A percentile compares a stretch with the other conserved stretches of the same genome.
These are phyloP conservation scores for Tragopan temminckii DNA, from an alignment of 2,797 vertebrate species.

Conservation along the genomic window DNA sequence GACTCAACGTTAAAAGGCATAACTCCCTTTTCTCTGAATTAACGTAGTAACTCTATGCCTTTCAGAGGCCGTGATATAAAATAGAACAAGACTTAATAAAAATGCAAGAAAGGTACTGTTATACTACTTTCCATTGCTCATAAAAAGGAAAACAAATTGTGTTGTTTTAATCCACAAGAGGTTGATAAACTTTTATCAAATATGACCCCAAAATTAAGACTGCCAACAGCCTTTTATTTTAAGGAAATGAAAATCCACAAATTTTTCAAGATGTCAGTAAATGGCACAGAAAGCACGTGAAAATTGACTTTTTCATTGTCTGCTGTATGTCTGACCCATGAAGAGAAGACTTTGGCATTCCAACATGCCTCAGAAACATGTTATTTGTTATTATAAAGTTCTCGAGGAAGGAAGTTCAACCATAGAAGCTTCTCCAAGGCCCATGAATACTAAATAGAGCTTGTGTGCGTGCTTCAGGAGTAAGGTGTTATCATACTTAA, in stretches of 20 bases:
- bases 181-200: background rate
- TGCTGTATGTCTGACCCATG: background rate
- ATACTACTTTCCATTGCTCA: background rate
- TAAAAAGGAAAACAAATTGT: background rate
- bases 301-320: background rate
- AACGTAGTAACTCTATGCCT: background rate
- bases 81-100: rapidly evolving
- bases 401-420: background rate
- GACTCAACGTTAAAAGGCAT: background rate
- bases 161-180: background rate
- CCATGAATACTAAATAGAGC: background rate
- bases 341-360: background rate
- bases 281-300: background rate
- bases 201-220: background rate
- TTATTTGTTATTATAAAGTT: background rate
- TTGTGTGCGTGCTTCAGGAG: slow-evolving; percentile 1
- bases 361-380: background rate
- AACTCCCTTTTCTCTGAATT: background rate
- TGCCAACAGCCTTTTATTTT: background rate
- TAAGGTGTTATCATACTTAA: slow-evolving; percentile 9
- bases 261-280: background rate
- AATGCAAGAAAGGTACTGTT: background rate
- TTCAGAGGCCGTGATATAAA: background rate
- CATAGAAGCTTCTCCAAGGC: background rate
- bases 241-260: background rate